Percentiles rank a stretch among this genome's conserved stretches.
phyloP scores from a whole-genome alignment of 92 coral and sea anemone genomes.

The Nematostella vectensis region DNA sequence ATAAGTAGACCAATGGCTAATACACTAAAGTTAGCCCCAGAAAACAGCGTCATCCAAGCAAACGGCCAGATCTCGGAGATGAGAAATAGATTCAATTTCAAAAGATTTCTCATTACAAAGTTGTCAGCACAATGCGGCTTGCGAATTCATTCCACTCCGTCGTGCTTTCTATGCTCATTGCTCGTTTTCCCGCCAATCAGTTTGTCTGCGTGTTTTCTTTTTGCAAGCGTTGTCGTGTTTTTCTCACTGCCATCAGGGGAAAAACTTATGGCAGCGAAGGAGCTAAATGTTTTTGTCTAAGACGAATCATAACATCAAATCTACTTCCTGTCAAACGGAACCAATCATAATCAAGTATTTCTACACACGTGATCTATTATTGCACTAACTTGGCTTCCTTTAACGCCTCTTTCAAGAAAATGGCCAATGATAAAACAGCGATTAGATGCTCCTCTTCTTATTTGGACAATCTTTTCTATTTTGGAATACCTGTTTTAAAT shows the following conservation, averaged over 20 bases:
- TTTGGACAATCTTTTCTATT: too few relatives aligned
- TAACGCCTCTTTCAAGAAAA: too few relatives aligned
- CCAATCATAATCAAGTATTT: neutral
- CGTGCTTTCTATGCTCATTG: too few relatives aligned
- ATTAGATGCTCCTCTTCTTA: too few relatives aligned
- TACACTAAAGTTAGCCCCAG: conserved; percentile 61
- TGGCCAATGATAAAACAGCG: too few relatives aligned
- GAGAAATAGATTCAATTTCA: conserved; percentile 69
- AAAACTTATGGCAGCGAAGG: too few relatives aligned
- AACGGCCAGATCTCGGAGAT: conserved; percentile 70
- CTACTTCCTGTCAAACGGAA: neutral
- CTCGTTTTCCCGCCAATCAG: neutral
- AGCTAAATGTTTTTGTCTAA: neutral
- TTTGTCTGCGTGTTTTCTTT: too few relatives aligned
- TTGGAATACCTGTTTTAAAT: neutral
- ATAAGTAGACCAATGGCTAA: conserved; percentile 54
- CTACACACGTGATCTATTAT: neutral
- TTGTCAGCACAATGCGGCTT: too few relatives aligned
- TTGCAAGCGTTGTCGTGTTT: too few relatives aligned
- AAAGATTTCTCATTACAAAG: conserved; percentile 32
- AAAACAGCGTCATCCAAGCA: conserved; percentile 61
- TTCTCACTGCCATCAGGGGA: too few relatives aligned
- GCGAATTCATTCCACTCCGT: neutral
- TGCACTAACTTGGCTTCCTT: neutral
- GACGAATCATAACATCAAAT: neutral